Evolutionary conservation across 2,797 vertebrate genomes (phyloP).

Genomic region (Sebastes variabilis): DNA sequence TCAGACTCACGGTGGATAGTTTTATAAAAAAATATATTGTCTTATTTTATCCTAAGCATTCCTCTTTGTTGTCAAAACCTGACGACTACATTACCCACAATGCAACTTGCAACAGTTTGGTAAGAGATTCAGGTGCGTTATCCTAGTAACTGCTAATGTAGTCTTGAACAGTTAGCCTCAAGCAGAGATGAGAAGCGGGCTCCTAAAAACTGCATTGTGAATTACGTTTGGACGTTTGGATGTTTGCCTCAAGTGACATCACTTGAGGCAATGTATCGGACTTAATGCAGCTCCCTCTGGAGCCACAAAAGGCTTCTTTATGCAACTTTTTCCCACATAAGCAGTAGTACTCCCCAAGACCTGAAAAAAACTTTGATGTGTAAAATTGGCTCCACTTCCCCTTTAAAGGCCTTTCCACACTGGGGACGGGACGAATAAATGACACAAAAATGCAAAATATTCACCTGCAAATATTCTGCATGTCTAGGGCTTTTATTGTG

Average conservation of each 20-base stretch:
- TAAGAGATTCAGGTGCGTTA: too few species aligned
- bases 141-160: not conserved
- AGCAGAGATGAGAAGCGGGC: not conserved
- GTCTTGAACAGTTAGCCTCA: not conserved
- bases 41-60: not conserved
- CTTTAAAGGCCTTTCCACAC: not conserved
- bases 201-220: too few species aligned
- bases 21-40: too few species aligned
- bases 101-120: not conserved
- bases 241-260: not conserved
- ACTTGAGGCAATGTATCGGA: not conserved
- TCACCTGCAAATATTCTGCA: too few species aligned
- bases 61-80: not conserved
- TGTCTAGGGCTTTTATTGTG: too few species aligned
- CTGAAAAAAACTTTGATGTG: not conserved
- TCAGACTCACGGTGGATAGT: too few species aligned
- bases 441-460: too few species aligned
- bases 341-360: not conserved
- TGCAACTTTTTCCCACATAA: not conserved
- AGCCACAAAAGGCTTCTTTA: not conserved
- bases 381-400: not conserved
- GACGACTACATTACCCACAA: not conserved
- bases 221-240: too few species aligned
- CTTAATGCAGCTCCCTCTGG: not conserved
- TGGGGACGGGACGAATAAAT: too few species aligned